phyloP scores from a whole-genome alignment of 2,113 vertebrate genomes.

The Colaptes auratus region DNA sequence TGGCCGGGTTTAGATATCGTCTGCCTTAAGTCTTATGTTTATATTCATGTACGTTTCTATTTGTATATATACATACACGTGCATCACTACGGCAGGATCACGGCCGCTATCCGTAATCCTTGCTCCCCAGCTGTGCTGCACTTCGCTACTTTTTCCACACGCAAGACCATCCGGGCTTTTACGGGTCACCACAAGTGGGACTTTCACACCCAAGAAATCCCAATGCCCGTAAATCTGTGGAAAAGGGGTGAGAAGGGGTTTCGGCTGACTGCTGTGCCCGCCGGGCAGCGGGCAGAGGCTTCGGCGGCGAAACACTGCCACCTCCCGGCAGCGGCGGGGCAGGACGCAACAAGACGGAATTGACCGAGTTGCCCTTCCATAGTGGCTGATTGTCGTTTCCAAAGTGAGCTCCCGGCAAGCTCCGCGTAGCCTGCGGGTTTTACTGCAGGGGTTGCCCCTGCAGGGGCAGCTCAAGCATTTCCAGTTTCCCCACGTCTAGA shows the following conservation, averaged over 20 bases:
- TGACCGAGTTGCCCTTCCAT: fast-evolving
- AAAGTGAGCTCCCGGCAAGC: fast-evolving
- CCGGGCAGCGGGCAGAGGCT: not conserved
- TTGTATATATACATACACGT: fast-evolving
- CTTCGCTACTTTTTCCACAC: not conserved
- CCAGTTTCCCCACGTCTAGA: fast-evolving
- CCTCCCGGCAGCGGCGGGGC: slow-evolving; percentile 64
- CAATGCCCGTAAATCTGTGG: not conserved
- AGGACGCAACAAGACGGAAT: not conserved
- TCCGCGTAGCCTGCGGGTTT: not conserved
- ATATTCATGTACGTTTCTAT: fast-evolving
- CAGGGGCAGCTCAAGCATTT: not conserved
- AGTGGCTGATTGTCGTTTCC: not conserved
- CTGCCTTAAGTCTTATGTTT: not conserved
- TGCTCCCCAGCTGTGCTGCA: not conserved
- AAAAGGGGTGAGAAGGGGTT: not conserved
- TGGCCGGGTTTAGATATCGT: not conserved
- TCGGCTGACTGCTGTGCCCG: not conserved
- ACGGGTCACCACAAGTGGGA: not conserved
- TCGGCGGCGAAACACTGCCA: slow-evolving; percentile 73
- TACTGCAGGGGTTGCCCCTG: not conserved
- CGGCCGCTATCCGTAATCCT: not conserved
- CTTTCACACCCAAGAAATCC: not conserved
- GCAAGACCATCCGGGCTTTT: not conserved
- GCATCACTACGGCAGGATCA: not conserved